These are phyloP conservation scores for Coreoperca whiteheadi DNA, from an alignment of 2,113 vertebrate species.

Conservation along the genomic window DNA sequence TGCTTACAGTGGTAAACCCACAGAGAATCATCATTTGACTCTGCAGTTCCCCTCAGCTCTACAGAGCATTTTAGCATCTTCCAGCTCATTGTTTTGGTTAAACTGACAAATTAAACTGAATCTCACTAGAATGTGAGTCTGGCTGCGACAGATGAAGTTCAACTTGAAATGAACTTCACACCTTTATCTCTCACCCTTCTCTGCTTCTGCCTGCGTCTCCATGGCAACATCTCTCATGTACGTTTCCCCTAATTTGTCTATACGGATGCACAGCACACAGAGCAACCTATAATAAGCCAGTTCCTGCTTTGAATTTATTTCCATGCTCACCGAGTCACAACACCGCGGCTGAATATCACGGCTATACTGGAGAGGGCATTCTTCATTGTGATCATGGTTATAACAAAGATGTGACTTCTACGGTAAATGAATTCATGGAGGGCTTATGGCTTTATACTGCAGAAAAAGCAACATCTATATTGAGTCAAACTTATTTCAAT, in stretches of 20 bases:
- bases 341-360: neutral
- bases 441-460: neutral
- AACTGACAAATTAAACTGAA: neutral
- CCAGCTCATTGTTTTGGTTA: neutral
- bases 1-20: no score
- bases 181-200: neutral
- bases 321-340: conserved; percentile 49
- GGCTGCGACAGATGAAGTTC: neutral
- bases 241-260: conserved; percentile 48
- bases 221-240: conserved; percentile 15
- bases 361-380: neutral
- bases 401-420: neutral
- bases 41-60: neutral
- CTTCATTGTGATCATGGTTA: neutral
- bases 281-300: conserved; percentile 36
- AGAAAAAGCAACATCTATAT: neutral
- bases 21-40: neutral
- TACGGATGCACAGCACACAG: conserved; percentile 19
- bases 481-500: neutral
- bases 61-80: neutral
- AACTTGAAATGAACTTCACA: conserved; percentile 25
- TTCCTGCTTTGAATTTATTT: conserved; percentile 60
- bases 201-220: conserved; percentile 20
- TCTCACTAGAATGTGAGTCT: neutral
- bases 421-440: neutral